These are phyloP conservation scores for Cephus rjabovi DNA, from an alignment of 2,888 invertebrate species.

Conservation along the genomic window DNA sequence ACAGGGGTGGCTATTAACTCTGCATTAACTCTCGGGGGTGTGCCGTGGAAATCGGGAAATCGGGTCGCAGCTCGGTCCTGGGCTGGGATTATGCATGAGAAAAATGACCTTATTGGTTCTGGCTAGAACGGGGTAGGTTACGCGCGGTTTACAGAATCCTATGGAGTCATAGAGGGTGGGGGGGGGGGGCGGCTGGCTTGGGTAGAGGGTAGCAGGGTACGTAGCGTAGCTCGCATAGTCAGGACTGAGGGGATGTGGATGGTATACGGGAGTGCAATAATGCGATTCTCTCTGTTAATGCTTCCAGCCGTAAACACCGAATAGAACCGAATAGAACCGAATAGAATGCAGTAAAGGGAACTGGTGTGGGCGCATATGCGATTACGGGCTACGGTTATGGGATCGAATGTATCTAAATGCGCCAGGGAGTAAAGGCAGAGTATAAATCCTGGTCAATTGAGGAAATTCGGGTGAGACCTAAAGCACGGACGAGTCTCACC, in stretches of 20 bases:
- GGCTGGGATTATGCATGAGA: slow-evolving; percentile 52
- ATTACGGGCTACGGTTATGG: slow-evolving; percentile 26
- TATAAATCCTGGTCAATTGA: not conserved
- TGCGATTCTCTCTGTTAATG: slow-evolving; percentile 60
- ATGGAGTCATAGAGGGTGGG: not conserved
- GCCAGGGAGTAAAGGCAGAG: slow-evolving; percentile 1
- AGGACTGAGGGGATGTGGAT: slow-evolving; percentile 19
- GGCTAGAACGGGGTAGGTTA: slow-evolving; percentile 48
- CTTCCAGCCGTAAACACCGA: slow-evolving; percentile 56
- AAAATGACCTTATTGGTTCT: slow-evolving; percentile 57
- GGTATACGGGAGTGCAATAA: slow-evolving; percentile 49
- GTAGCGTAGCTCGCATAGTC: slow-evolving; percentile 13
- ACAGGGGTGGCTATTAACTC: slow-evolving; percentile 54
- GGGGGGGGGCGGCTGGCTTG: not conserved
- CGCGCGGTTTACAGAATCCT: slow-evolving; percentile 36
- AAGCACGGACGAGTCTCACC: not conserved
- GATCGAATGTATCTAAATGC: slow-evolving; percentile 30
- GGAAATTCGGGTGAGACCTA: not conserved
- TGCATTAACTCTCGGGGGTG: slow-evolving; percentile 49
- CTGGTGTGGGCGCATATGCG: slow-evolving; percentile 28
- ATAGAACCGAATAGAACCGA: slow-evolving; percentile 51
- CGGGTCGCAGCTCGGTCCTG: slow-evolving; percentile 22
- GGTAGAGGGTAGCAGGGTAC: not conserved
- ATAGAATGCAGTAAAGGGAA: slow-evolving; percentile 58
- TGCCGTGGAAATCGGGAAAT: slow-evolving; percentile 39